Evolutionary conservation across 2,888 invertebrate species (phyloP).

Genomic region (Bombylius discolor): DNA sequence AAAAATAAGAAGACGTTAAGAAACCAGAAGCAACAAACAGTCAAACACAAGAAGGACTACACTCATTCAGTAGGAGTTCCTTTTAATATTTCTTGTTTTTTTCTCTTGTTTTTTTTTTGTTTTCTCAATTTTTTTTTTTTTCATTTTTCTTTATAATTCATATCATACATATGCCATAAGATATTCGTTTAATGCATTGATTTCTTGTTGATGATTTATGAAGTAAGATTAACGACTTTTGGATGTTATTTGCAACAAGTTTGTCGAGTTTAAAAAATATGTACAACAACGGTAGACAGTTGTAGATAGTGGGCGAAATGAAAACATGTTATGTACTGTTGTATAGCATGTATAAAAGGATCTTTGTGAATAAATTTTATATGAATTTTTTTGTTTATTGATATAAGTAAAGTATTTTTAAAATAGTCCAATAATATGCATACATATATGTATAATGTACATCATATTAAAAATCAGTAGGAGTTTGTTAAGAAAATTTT

Average conservation of each 20-base stretch:
- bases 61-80: constrained; percentile 16
- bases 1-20: neutral
- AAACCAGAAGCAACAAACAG: constrained; percentile 2
- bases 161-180: neutral
- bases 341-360: no score
- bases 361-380: no score
- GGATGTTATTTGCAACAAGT: constrained; percentile 17
- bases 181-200: constrained; percentile 20
- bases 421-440: no score
- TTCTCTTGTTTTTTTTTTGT: no score
- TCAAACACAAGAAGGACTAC: constrained; percentile 3
- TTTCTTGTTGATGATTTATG: constrained; percentile 19
- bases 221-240: constrained; percentile 10
- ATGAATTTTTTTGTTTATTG: no score
- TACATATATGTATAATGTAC: no score
- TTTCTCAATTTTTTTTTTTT: no score
- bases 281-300: neutral
- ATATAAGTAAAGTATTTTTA: no score
- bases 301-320: neutral
- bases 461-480: no score
- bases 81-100: constrained; percentile 1
- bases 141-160: no score
- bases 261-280: neutral
- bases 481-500: no score
- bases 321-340: neutral